Base-by-base conservation (phyloP, 2,113 vertebrate genomes). In the Gallinago undulata region DNA sequence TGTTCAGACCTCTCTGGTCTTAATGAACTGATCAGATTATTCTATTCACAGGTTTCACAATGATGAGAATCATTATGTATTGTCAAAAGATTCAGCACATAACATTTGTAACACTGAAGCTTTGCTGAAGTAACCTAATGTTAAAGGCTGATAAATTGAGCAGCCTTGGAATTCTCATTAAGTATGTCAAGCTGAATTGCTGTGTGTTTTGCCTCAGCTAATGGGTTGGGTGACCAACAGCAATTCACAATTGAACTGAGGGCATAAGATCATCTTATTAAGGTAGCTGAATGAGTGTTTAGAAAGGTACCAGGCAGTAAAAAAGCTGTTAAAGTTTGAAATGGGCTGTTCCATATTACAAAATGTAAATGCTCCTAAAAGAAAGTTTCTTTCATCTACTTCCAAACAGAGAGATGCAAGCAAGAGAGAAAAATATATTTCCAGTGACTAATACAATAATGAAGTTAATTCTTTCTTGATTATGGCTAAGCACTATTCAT, bases 1-100 rank as follows among this genome's bases (percentile, higher is more conserved):
- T 77, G 24, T 82, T 92, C 77, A 90, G 77, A 75, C 37, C 60
- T 78, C 76, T 85, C 73, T 73, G 33, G 56, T 96, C 72, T 59
- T 95, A 94, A 94, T 94, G 89, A 97, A 92, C 92, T 66, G 74
- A 93, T 94, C 74, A 84, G 80, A 93, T 95, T 93, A 87, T 94
- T 90, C 87, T 76, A 84, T 91, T 87, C 85, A 94, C 67, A 87
- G 60, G 41, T 67, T 74, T 83, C 84, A 94, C 95, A 91, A 81
- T 85, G 92, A 94, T 89, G 93, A 94, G 89, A 60, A 86, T 93
- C 95, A 94, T 97, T 94, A 93, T 50, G 53, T 50, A 86, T 73
- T 94, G 95, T 87, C 94, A 93, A 87, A 97, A 96, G 85, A 96
- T 90, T 94, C 92, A 59, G 92, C 70, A 91, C 87, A 84, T 75